These are phyloP conservation scores for Callimorpha dominula DNA, from an alignment of 2,888 invertebrate species.

Conservation along the genomic window DNA sequence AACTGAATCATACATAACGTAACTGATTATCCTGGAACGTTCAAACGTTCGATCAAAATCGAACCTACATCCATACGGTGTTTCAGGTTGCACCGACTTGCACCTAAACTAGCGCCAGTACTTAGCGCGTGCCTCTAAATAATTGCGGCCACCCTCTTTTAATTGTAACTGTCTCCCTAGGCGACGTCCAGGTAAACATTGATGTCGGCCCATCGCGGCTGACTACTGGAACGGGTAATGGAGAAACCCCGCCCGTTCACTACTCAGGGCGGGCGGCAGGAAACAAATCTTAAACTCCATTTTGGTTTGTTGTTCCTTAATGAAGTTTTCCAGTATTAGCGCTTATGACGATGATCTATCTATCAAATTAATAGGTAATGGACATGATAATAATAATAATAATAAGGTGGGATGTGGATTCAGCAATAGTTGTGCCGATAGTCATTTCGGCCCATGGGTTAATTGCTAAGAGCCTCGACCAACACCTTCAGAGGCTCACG, in stretches of 20 bases:
- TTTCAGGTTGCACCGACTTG: neutral
- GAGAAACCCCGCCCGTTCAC: too few relatives aligned
- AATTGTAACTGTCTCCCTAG: neutral
- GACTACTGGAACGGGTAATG: neutral
- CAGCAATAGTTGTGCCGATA: too few relatives aligned
- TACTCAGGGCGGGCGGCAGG: neutral
- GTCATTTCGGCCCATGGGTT: too few relatives aligned
- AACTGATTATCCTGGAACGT: too few relatives aligned
- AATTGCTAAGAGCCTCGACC: too few relatives aligned
- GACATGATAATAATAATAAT: too few relatives aligned
- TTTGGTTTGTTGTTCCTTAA: neutral
- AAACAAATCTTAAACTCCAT: neutral
- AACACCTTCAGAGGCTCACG: too few relatives aligned
- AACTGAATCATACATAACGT: too few relatives aligned
- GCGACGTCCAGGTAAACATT: neutral
- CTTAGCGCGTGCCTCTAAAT: neutral
- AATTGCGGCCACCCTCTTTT: neutral
- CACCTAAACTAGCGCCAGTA: neutral
- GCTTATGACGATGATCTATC: neutral
- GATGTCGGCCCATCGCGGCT: neutral
- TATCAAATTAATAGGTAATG: neutral
- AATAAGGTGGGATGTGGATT: too few relatives aligned
- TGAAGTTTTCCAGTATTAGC: neutral
- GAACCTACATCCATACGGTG: neutral
- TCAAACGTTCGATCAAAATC: neutral